Base-by-base conservation (phyloP, 2,888 invertebrate species). In the Atherix ibis region DNA sequence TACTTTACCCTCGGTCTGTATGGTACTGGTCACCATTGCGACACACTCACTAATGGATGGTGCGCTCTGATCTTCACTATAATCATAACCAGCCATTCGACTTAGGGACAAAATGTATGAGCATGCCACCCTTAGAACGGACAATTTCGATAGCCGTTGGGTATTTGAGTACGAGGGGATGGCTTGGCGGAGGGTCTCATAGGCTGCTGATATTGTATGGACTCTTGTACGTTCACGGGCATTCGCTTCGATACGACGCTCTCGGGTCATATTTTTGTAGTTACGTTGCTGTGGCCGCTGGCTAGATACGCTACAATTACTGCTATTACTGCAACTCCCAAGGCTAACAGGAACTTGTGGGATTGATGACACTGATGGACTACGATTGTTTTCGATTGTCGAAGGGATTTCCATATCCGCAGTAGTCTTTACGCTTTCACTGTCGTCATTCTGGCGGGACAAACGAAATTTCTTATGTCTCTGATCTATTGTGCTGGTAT, bases 191-290 rank as follows among this genome's bases (percentile, higher is more conserved):
- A 94, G 64, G 1, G 83, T 87, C 44, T 94, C 92, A 54, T 92
- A 94, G 1, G 92, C 92, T 0, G 91, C 91, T 50, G 89, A 89
- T 44, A 94, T 94, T 2, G 92, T 92, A 57, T 94, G 92, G 1
- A 94, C 92, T 33, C 92, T 67, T 5, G 91, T 88, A 38, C 92
- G 64, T 54, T 94, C 92, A 4, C 92, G 67, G 0, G 92, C 92
- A 53, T 94, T 94, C 1, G 92, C 92, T 55, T 94, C 92, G 51
- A 92, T 87, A 43, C 92, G 67, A 44, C 92, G 65, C 54, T 91
- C 91, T 14, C 88, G 68, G 0, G 87, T 92, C 89, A 92, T 91
- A 56, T 89, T 92, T 54, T 92, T 92, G 62, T 92, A 92, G 56
- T 91, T 91, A 43, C 87, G 67, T 50, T 85, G 83, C 42, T 82